Conservation (phyloP, 2,797 vertebrate genomes). For the Amniataba percoides region DNA sequence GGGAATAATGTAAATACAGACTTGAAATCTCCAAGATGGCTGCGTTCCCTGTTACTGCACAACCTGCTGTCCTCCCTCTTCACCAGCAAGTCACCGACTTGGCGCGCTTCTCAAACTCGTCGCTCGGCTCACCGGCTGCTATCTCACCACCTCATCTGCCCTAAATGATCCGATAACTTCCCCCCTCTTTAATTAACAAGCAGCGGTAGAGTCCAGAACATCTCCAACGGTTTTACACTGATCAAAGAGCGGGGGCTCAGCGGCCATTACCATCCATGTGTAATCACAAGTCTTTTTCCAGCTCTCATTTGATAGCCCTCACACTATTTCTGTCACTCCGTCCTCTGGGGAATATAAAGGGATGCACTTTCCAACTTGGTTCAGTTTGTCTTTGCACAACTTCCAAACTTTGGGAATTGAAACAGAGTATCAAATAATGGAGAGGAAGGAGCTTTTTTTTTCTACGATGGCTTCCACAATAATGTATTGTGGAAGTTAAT, state of each 20-base stretch:
- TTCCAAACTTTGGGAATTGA: background rate
- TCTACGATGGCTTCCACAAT: background rate
- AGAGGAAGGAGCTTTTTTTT: background rate
- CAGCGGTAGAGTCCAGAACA: slow-evolving; percentile 36
- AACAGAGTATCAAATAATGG: background rate
- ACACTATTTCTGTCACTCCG: background rate
- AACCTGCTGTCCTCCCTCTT: slow-evolving; percentile 17
- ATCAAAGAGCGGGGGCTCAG: slow-evolving; percentile 32
- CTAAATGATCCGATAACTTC: slow-evolving; percentile 42
- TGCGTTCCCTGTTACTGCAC: background rate
- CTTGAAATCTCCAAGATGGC: background rate
- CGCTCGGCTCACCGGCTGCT: slow-evolving; percentile 11
- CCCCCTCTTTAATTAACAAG: slow-evolving; percentile 40
- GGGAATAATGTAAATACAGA: background rate
- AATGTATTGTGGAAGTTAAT: slow-evolving; percentile 8
- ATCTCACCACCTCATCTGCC: slow-evolving; percentile 25
- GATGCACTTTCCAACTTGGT: background rate
- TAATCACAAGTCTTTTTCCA: slow-evolving; percentile 18
- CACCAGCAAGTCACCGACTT: background rate
- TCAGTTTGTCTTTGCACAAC: background rate
- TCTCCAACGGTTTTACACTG: slow-evolving; percentile 18
- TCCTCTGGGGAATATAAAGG: background rate
- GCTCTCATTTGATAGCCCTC: slow-evolving; percentile 19
- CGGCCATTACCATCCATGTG: slow-evolving; percentile 30
- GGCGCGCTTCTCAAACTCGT: background rate